Evolutionary conservation across 2,797 vertebrate species (phyloP).

Genomic region (Myotis planiceps): DNA sequence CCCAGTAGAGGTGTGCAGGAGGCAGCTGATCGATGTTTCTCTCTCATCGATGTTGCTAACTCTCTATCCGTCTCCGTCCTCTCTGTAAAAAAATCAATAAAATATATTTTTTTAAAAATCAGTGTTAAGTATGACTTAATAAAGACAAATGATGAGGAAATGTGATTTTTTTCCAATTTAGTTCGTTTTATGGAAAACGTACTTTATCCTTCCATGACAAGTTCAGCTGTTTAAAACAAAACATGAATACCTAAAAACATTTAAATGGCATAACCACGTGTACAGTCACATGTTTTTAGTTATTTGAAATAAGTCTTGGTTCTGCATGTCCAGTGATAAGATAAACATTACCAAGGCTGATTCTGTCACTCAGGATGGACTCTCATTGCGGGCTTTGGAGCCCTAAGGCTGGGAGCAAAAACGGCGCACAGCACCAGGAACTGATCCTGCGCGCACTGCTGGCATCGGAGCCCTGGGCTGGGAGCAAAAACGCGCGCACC

Average conservation of each 20-base stretch:
- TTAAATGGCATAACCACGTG: neutral
- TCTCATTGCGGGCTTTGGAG: too few relatives aligned
- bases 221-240: neutral
- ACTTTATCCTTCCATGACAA: neutral
- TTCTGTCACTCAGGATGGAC: neutral
- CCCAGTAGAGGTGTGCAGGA: too few relatives aligned
- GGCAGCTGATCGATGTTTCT: too few relatives aligned
- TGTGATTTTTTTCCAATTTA: constrained; percentile 17
- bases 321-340: neutral
- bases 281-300: neutral
- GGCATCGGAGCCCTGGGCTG: too few relatives aligned
- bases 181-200: neutral
- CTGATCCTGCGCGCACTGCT: too few relatives aligned
- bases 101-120: neutral
- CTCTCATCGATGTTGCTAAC: too few relatives aligned
- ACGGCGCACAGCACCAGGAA: too few relatives aligned
- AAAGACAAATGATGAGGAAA: neutral
- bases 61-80: too few relatives aligned
- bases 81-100: too few relatives aligned
- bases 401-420: too few relatives aligned
- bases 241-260: neutral
- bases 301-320: neutral
- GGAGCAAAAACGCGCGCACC: too few relatives aligned
- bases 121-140: neutral
- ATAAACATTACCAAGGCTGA: neutral